phyloP scores from a whole-genome alignment of 2,888 invertebrate genomes.

The Mystacides longicornis region DNA sequence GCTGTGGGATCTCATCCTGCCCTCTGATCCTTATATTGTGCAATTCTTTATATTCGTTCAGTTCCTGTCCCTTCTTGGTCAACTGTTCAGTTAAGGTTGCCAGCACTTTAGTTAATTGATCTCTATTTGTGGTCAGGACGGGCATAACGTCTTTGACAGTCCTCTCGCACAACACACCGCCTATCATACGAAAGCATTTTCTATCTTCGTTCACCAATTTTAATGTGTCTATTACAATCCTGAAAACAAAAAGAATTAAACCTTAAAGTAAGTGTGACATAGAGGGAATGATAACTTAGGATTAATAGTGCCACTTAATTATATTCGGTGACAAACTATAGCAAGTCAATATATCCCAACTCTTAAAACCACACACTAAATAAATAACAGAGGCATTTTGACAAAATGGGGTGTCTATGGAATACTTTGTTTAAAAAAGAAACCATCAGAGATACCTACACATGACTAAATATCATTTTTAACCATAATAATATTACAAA shows the following conservation, averaged over 20 bases:
- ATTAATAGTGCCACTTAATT: too few species aligned
- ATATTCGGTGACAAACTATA: too few species aligned
- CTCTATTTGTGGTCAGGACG: constrained; percentile 69
- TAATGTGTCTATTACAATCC: constrained; percentile 90
- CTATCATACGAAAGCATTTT: constrained; percentile 89
- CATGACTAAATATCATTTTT: too few species aligned
- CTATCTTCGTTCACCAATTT: constrained; percentile 75
- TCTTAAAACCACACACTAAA: too few species aligned
- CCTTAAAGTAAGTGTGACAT: too few species aligned
- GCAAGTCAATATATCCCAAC: too few species aligned
- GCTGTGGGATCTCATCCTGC: constrained; percentile 42
- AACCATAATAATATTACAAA: too few species aligned
- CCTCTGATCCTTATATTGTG: constrained; percentile 81
- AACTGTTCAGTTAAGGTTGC: constrained; percentile 74
- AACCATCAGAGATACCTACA: too few species aligned
- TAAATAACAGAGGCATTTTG: too few species aligned
- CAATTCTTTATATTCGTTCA: constrained; percentile 86
- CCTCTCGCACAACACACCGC: constrained; percentile 87
- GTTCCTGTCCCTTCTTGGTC: constrained; percentile 77
- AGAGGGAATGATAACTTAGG: too few species aligned
- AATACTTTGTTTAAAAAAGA: too few species aligned
- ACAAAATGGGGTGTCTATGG: too few species aligned
- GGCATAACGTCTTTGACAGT: constrained; percentile 89
- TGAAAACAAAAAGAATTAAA: constrained; percentile 38
- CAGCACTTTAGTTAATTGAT: constrained; percentile 73